Evolutionary conservation across 2,888 invertebrate genomes (phyloP).

Genomic region (Leptopilina syphax): DNA sequence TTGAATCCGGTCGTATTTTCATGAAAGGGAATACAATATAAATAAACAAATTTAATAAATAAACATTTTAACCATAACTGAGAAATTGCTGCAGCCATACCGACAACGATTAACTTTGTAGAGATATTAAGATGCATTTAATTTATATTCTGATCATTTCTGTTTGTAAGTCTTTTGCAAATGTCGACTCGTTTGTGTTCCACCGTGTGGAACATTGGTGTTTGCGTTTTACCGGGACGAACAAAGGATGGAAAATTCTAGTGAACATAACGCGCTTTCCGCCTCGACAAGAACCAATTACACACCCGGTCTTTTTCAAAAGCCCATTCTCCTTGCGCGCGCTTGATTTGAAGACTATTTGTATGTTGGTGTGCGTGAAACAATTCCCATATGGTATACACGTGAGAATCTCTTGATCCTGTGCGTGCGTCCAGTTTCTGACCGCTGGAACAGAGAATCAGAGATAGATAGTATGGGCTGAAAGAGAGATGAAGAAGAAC

Average conservation of each 20-base stretch:
- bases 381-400: conserved; percentile 55
- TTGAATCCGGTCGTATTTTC: too few relatives aligned
- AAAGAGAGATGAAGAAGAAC: conserved; percentile 59
- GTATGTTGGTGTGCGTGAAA: conserved; percentile 54
- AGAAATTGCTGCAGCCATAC: too few relatives aligned
- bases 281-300: conserved; percentile 38
- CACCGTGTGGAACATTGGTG: not conserved
- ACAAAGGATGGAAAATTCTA: conserved; percentile 31
- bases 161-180: not conserved
- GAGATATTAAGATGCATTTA: too few relatives aligned
- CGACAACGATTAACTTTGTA: too few relatives aligned
- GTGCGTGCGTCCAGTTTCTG: conserved; percentile 47
- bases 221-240: conserved; percentile 25
- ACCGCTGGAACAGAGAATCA: conserved; percentile 42
- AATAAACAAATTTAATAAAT: too few relatives aligned
- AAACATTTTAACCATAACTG: too few relatives aligned
- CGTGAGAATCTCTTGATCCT: conserved; percentile 51
- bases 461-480: conserved; percentile 43
- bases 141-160: too few relatives aligned
- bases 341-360: conserved; percentile 59
- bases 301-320: conserved; percentile 40
- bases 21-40: too few relatives aligned
- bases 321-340: conserved; percentile 24
- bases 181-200: not conserved
- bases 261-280: conserved; percentile 13